A percentile compares a stretch with the other conserved stretches of the same genome.
Evolutionary conservation across 2,888 invertebrate genomes (phyloP).

Genomic region (Apodemia mormo): DNA sequence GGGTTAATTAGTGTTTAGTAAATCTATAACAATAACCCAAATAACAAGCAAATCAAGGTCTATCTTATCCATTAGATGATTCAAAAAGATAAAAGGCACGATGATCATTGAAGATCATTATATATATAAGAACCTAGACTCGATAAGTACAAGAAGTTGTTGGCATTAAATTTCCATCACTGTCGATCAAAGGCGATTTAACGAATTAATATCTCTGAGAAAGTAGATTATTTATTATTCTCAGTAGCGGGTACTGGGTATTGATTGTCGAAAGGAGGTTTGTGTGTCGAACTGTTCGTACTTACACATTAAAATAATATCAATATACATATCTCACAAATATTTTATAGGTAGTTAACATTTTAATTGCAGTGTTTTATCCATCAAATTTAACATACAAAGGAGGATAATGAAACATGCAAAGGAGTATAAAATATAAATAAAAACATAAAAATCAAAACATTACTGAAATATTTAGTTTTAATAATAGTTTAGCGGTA

Average conservation of each 20-base stretch:
- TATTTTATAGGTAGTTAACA: not conserved
- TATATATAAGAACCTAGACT: not conserved
- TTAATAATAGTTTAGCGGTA: too few relatives aligned
- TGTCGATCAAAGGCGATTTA: slow-evolving; percentile 10
- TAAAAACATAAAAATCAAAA: too few relatives aligned
- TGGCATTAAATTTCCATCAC: slow-evolving; percentile 6
- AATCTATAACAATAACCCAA: too few relatives aligned
- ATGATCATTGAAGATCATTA: not conserved
- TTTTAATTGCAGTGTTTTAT: not conserved
- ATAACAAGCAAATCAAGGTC: too few relatives aligned
- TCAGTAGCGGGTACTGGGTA: slow-evolving; percentile 21
- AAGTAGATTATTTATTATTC: slow-evolving; percentile 28
- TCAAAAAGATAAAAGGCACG: not conserved
- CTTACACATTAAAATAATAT: slow-evolving; percentile 1
- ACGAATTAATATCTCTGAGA: slow-evolving; percentile 20
- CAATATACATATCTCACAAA: not conserved
- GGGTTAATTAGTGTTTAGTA: not conserved
- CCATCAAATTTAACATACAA: too few relatives aligned
- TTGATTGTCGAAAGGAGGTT: slow-evolving; percentile 30
- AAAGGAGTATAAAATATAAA: too few relatives aligned
- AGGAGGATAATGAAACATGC: too few relatives aligned
- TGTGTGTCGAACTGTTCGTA: slow-evolving; percentile 28
- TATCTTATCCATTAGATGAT: not conserved
- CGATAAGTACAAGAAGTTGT: not conserved
- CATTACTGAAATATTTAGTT: too few relatives aligned